Evolutionary conservation across 2,888 invertebrate genomes (phyloP), one percentile per base, ranked within the genome.

Genomic region (Stramonita haemastoma): DNA sequence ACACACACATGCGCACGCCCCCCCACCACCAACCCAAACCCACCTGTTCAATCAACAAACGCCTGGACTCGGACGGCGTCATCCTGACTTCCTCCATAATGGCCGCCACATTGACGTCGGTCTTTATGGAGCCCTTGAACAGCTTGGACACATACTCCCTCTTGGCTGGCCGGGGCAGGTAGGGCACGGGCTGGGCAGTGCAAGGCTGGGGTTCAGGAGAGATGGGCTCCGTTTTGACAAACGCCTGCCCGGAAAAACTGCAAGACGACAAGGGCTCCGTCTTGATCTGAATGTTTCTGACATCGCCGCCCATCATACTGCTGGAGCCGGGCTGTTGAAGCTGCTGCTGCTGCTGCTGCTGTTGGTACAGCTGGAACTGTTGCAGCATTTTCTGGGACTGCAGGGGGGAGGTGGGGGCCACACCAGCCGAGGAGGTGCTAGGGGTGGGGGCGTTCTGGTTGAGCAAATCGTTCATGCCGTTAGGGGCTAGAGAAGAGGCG

Each of bases 31-130:
- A 5, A 57, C 56, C 11, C 56, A 36, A 8, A 22, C 56, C 8
- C 34, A 99, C 94, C 91, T 94, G 93, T 70, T 93, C 91, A 15
- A 95, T 93, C 89, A 95, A 89, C 57, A 93, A 91, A 32, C 92
- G 90, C 22, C 94, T 90, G 2, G 93, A 87, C 26, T 92, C 93
- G 0, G 94, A 92, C 11, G 94, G 94, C 13, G 91, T 91, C 89
- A 93, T 92, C 56, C 36, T 90, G 73, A 93, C 94, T 79, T 94
- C 93, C 83, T 93, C 93, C 90, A 94, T 89, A 56, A 91, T 91
- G 83, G 84, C 83, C 17, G 46, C 73, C 32, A 91, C 89, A 36
- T 91, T 81, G 81, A 26, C 36, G 66, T 66, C 66, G 66, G 66
- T 46, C 15, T 77, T 32, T 1, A 32, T 4, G 73, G 73, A n/a